Conservation (phyloP, 2,888 invertebrate species). For the Deilephila porcellus region DNA sequence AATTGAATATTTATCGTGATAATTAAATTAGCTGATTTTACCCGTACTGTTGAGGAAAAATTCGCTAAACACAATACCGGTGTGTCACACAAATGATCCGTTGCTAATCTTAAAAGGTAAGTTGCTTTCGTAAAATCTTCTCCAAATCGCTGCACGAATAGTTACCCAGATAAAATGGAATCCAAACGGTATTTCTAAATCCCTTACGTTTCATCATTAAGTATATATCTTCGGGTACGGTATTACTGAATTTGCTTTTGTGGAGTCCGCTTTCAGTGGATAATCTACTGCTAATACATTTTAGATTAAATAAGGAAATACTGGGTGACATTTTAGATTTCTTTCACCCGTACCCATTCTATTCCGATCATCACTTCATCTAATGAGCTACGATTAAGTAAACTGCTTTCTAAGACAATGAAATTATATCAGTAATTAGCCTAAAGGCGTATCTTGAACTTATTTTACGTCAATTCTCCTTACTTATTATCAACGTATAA, state of each 20-base stretch:
- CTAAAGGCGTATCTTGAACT: too few relatives aligned
- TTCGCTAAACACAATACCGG: neutral
- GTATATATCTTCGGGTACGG: slow-evolving; percentile 10
- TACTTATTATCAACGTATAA: too few relatives aligned
- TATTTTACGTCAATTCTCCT: too few relatives aligned
- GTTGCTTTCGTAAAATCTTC: slow-evolving; percentile 30
- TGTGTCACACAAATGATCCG: slow-evolving; percentile 28
- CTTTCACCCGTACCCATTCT: too few relatives aligned
- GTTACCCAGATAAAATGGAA: slow-evolving; percentile 27
- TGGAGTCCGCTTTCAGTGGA: neutral
- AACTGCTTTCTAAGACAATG: too few relatives aligned
- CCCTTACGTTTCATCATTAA: slow-evolving; percentile 25
- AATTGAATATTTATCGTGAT: neutral
- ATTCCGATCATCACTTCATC: too few relatives aligned
- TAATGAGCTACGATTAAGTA: too few relatives aligned
- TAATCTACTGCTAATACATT: too few relatives aligned
- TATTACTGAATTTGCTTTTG: slow-evolving; percentile 23
- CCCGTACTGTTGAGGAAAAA: neutral
- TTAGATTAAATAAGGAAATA: too few relatives aligned
- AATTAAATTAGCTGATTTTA: too few relatives aligned
- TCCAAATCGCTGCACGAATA: slow-evolving; percentile 33
- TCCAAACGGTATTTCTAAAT: slow-evolving; percentile 20
- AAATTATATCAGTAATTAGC: too few relatives aligned
- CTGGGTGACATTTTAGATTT: too few relatives aligned
- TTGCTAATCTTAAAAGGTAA: slow-evolving; percentile 36